Evolutionary conservation across 2,113 vertebrate species (phyloP), one percentile per base, ranked within the genome.

Genomic region (Tupaia tana): DNA sequence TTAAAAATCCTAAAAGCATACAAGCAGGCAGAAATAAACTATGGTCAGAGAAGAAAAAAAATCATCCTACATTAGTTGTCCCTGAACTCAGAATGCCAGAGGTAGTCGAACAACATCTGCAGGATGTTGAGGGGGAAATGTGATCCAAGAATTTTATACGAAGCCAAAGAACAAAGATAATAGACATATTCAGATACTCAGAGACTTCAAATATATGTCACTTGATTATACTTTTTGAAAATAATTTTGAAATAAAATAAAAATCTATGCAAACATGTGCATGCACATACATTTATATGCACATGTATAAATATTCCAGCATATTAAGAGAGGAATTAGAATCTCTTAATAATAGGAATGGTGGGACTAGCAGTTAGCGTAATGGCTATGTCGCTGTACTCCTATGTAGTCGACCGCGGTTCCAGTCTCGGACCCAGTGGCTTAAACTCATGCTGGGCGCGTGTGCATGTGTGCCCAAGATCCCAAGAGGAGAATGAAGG

Each of bases 281-380:
- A 14, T 12, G 13, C 29, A 66, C 14, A 61, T 24, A 77, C 31
- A 9, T 43, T 10, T 27, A 15, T 22, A 75, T 12, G 9, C 7
- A 18, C 59, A 1, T 66, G 24, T 58, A 4, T 69, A 56, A 90
- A 58, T 95, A 77, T 81, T 27, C 27, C 27, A 61, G 70, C 59
- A 43, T 74, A n/a, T 78, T 71, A 74, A 69, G 69, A 93, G 52
- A 59, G 29, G 31, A 86, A 69, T 87, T 25, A 19, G 31, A 91
- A 86, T 92, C 87, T 56, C 67, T 91, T 91, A 64, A 94, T 43
- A 71, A 52, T 19, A 27, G 20, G 79, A 64, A 82, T 19, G 20
- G 79, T 84, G 20, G 84, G 18, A 43, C 43, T 5, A 3, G 43
- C 43, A 43, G 43, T 43, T 43, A 43, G 43, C 43, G 43, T 43